phyloP scores from a whole-genome alignment of 2,797 vertebrate species.

The Pangasius djambal region DNA sequence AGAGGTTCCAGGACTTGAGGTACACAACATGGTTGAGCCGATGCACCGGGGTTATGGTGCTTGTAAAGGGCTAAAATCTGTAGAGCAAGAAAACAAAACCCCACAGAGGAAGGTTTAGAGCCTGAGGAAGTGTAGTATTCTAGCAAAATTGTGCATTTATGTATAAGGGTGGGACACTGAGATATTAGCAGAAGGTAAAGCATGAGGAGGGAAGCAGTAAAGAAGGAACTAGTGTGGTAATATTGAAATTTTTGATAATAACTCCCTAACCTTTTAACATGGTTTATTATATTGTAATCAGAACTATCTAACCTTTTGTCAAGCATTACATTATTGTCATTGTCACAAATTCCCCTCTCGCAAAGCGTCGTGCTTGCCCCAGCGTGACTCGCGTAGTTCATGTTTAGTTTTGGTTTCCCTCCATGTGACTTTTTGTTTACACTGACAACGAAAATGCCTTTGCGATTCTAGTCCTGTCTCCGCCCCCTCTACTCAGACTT shows the following conservation, averaged over 20 bases:
- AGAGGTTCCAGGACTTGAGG: conserved; percentile 85
- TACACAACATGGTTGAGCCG: conserved; percentile 89
- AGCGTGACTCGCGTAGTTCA: background rate
- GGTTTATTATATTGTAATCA: background rate
- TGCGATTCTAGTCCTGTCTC: background rate
- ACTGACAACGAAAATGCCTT: background rate
- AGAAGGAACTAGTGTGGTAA: background rate
- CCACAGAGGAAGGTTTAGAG: background rate
- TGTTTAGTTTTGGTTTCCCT: background rate
- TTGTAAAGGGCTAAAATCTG: conserved; percentile 91
- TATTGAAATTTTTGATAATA: background rate
- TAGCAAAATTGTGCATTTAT: background rate
- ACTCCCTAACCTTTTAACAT: background rate
- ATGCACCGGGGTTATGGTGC: conserved; percentile 91
- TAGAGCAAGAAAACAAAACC: background rate
- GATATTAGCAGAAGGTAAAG: background rate
- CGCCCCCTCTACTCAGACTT: background rate
- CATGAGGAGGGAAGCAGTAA: background rate
- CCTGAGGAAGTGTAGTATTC: background rate
- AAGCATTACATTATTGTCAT: background rate
- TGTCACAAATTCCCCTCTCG: background rate
- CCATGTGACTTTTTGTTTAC: background rate
- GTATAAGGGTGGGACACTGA: background rate
- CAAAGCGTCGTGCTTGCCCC: background rate
- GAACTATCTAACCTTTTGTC: background rate